Percentiles rank a stretch among this genome's conserved stretches.
These are phyloP conservation scores for Conomelus anceps DNA, from an alignment of 2,888 invertebrate genomes.

Conservation along the genomic window DNA sequence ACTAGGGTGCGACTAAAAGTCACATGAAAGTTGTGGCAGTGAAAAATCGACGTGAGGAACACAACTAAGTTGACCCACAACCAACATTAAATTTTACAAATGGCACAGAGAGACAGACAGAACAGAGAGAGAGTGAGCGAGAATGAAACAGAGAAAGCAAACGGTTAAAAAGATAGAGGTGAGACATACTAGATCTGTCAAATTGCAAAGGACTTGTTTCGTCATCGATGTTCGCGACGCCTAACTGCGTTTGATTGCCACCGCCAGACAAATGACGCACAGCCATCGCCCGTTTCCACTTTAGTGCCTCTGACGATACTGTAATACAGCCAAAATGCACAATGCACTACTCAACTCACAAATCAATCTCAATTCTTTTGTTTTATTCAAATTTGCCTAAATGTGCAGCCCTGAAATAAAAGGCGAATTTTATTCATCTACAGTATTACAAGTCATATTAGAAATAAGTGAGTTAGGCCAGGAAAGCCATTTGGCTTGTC, in stretches of 20 bases:
- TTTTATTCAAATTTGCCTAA: too few species aligned
- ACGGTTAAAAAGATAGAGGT: slow-evolving; percentile 16
- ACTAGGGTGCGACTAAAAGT: too few species aligned
- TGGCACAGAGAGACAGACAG: not conserved
- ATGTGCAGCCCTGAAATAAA: not conserved
- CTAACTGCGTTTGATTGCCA: slow-evolving; percentile 39
- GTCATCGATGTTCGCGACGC: slow-evolving; percentile 45
- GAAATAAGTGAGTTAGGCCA: too few species aligned
- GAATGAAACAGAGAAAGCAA: not conserved
- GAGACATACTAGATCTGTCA: slow-evolving; percentile 70
- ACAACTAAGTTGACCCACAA: not conserved
- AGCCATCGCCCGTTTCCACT: slow-evolving; percentile 17
- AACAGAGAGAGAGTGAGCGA: not conserved
- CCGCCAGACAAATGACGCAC: slow-evolving; percentile 38
- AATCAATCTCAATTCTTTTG: not conserved
- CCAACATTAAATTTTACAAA: too few species aligned
- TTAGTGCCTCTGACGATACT: not conserved
- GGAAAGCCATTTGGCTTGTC: too few species aligned
- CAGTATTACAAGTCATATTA: too few species aligned
- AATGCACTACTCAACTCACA: not conserved
- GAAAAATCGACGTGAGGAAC: too few species aligned
- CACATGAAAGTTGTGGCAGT: too few species aligned
- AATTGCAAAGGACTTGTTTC: slow-evolving; percentile 80
- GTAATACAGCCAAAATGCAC: not conserved
- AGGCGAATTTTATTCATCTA: too few species aligned